Evolutionary conservation across 64 coral and sea anemone species (phyloP), one percentile per base, ranked within the genome.

Genomic region (Exaiptasia diaphana): DNA sequence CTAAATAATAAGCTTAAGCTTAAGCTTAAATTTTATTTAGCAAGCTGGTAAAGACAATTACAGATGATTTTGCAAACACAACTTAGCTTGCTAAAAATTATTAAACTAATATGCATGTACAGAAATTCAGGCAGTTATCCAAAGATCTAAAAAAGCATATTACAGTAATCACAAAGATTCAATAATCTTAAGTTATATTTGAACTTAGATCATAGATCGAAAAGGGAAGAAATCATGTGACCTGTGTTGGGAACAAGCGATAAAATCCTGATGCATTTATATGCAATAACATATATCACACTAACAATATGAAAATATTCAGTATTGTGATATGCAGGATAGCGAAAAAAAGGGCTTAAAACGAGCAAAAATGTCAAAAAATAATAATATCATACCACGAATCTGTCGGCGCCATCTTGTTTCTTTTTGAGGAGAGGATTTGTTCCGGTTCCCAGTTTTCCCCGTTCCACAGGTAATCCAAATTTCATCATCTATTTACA

Each of bases 351-450:
- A 45, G 7, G 12, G 7, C 17, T 22, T 49, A 42, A 52, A 20
- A 28, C 22, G 17, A 11, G 38, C 38, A 38, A 2, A 18, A 64
- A 20, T 6, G 46, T 72, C 39, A 72, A 59, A 15, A 5, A 10
- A 23, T 33, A 22, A 9, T 13, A n/a, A 75, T 17, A 79, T 31
- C 89, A 85, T 34, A 91, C 89, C 89, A 91, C 0, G 81, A 63
- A 79, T 91, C 89, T 22, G 23, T 21, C 10, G 74, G 53, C 81
- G 89, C 89, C 89, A 91, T 91, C 81, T 91, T 91, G 81, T 15
- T 79, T 50, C 31, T 15, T 20, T 10, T 7, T 20, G 0, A 17
- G 5, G 11, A 0, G 2, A 4, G 30, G 6, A 25, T 53, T 8
- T 49, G 30, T 65, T 65, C 61, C 61, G 61, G 18, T 53, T 1